Conservation (phyloP, 2,113 vertebrate genomes). For the Motacilla alba region DNA sequence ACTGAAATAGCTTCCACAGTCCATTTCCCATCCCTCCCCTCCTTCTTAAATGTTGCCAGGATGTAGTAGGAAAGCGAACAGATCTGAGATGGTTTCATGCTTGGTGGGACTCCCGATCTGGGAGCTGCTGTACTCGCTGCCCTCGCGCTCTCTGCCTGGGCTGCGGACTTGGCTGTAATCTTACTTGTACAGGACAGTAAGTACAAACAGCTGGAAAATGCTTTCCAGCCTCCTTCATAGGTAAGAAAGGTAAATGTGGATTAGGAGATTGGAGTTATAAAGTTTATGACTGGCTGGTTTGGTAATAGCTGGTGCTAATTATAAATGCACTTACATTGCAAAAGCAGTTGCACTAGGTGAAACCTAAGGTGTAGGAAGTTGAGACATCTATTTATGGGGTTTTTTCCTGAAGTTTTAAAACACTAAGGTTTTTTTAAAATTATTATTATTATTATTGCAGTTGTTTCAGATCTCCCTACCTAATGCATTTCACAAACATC, state of each 20-base stretch:
- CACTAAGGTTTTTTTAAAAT: background rate
- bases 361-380: background rate
- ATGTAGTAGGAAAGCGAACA: slow-evolving; percentile 39
- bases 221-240: background rate
- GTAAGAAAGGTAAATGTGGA: slow-evolving; percentile 28
- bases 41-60: background rate
- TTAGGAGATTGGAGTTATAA: background rate
- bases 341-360: background rate
- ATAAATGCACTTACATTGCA: background rate
- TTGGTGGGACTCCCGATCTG: slow-evolving; percentile 64
- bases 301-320: background rate
- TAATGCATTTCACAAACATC: background rate
- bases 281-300: background rate
- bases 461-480: background rate
- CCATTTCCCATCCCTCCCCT: background rate
- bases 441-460: background rate
- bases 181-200: slow-evolving; percentile 11
- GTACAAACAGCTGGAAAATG: background rate
- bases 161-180: slow-evolving; percentile 40
- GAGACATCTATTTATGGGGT: background rate
- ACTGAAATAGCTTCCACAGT: background rate
- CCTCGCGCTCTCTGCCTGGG: slow-evolving; percentile 26
- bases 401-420: background rate
- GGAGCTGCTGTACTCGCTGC: slow-evolving; percentile 65
- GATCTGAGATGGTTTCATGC: slow-evolving; percentile 67